phyloP scores from a whole-genome alignment of 2,888 invertebrate genomes.

The Myathropa florea region DNA sequence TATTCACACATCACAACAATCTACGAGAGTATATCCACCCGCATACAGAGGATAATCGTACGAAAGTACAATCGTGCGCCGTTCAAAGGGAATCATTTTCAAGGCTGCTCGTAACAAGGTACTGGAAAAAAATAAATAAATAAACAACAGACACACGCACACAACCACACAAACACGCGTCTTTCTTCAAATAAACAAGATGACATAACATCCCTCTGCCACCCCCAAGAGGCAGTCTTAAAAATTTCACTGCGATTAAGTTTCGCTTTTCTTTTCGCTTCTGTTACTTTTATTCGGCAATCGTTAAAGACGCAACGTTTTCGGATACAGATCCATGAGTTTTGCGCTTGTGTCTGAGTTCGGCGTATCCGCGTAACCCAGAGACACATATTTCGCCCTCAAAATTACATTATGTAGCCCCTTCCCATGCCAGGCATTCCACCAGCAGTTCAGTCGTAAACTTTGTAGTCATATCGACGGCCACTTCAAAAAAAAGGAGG shows the following conservation, averaged over 20 bases:
- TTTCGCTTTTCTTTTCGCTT: constrained; percentile 32
- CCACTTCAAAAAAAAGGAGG: constrained; percentile 22
- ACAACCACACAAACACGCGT: neutral
- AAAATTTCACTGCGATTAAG: constrained; percentile 47
- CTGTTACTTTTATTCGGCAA: constrained; percentile 45
- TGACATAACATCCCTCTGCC: neutral
- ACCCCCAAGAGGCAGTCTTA: neutral
- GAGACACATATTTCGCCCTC: constrained; percentile 31
- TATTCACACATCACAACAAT: constrained; percentile 10
- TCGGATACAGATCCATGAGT: neutral
- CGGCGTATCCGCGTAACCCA: constrained; percentile 17
- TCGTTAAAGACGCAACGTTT: constrained; percentile 24
- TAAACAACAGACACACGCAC: no score
- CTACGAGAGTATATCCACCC: neutral
- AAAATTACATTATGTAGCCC: constrained; percentile 5
- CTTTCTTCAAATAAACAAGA: constrained; percentile 30
- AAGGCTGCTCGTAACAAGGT: constrained; percentile 23
- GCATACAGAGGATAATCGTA: no score
- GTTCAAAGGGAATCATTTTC: neutral
- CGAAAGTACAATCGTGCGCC: neutral
- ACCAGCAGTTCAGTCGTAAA: constrained; percentile 26
- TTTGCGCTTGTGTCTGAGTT: no score
- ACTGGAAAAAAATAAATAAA: no score
- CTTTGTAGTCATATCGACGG: constrained; percentile 51
- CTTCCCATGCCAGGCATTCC: neutral